Percentiles rank a stretch among this genome's conserved stretches.
These are phyloP conservation scores for Agonopterix alstromeriana DNA, from an alignment of 2,888 invertebrate species.

Conservation along the genomic window DNA sequence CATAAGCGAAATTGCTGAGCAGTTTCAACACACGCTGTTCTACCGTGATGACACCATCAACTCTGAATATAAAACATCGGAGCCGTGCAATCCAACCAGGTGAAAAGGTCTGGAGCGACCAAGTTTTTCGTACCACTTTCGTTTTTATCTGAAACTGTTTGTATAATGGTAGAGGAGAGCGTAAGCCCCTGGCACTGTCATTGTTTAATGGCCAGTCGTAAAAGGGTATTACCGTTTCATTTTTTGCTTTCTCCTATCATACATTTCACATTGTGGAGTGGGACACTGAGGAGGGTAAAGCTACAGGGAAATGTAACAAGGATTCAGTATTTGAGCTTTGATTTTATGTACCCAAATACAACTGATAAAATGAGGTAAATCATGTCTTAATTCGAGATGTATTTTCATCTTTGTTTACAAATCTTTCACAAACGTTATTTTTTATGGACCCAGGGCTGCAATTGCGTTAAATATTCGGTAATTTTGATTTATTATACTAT, in stretches of 20 bases:
- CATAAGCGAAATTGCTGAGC: conserved; percentile 11
- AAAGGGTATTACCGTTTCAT: conserved; percentile 39
- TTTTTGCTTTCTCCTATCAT: conserved; percentile 28
- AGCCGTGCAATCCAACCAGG: conserved; percentile 11
- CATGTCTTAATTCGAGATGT: no score
- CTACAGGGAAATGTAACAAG: conserved; percentile 1
- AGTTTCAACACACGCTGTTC: conserved; percentile 10
- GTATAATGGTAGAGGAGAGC: conserved; percentile 17
- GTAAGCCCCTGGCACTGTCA: conserved; percentile 33
- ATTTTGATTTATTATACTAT: no score
- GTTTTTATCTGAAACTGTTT: conserved; percentile 20
- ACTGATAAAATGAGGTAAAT: no score
- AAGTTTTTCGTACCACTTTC: conserved; percentile 11
- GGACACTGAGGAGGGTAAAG: conserved; percentile 12
- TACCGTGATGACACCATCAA: conserved; percentile 17
- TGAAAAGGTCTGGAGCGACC: conserved; percentile 20
- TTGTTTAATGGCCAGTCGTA: conserved; percentile 48
- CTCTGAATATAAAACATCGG: conserved; percentile 16
- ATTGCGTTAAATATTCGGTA: no score
- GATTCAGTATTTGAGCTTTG: not conserved
- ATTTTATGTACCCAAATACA: not conserved
- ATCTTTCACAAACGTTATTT: no score
- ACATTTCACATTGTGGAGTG: conserved; percentile 15
- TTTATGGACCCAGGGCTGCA: no score
- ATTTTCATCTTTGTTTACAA: no score